Evolutionary conservation across 2,888 invertebrate genomes (phyloP), one percentile per base, ranked within the genome.

Genomic region (Lasioglossum zephyrum): DNA sequence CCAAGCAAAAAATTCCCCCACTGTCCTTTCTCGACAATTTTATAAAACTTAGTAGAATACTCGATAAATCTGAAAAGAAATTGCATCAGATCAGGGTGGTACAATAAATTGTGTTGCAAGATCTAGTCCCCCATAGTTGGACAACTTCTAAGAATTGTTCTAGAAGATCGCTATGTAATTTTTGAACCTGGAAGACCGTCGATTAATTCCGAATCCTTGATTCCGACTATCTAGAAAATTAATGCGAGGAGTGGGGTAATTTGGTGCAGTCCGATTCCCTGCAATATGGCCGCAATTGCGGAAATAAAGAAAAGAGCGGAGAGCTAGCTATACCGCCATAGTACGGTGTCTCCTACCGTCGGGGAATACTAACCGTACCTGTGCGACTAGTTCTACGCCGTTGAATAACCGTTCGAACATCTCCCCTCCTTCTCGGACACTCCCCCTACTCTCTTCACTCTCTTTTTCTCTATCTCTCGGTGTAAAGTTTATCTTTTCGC

Each of bases 351-450:
- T 31, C 31, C 81, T 76, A 82, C 69, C 79, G 57, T 78, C 75
- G 82, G 44, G 57, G 73, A 79, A 66, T 63, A 73, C 81, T 81
- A 84, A 79, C 78, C 85, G 80, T 85, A 82, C 82, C 84, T 76
- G 57, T 57, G 82, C 79, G 77, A 76, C 85, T 89, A 85, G 84
- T 90, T 81, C 87, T 86, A 87, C 86, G 81, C 79, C 78, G 85
- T 83, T 83, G 94, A 94, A 92, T 91, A 91, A 93, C 95, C 92
- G 94, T 94, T 91, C 94, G 78, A 77, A 39, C 82, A 47, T 92
- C 91, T 80, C 44, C 81, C 77, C 70, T 41, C 66, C 5, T 63
- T 75, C 66, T 11, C 31, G 16, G 16, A 31, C 31, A 16, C 16
- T 11, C 6, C 31, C 4, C 31, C 16, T 2, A 6, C 57, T 1